Evolutionary conservation across 2,888 invertebrate genomes (phyloP).

Genomic region (Stenotaenia linearis): DNA sequence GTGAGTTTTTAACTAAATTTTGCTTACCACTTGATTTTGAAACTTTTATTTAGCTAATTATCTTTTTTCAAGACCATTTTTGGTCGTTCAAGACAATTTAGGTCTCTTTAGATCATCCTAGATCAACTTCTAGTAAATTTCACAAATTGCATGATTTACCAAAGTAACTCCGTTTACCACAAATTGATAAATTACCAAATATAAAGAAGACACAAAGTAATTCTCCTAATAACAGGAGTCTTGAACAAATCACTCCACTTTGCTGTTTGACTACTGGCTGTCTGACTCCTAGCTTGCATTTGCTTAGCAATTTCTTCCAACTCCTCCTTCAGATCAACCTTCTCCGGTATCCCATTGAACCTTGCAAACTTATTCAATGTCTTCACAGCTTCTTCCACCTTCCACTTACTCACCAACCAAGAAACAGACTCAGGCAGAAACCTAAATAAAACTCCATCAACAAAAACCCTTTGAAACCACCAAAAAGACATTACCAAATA

Average conservation of each 20-base stretch:
- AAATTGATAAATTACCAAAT: neutral
- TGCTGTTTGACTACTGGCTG: neutral
- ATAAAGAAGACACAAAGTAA: slow-evolving; percentile 2
- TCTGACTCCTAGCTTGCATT: neutral
- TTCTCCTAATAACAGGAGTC: neutral
- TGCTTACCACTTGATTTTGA: too few relatives aligned
- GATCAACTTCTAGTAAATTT: too few relatives aligned
- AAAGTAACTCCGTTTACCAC: too few relatives aligned
- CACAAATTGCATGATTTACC: too few relatives aligned
- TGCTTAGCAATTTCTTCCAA: neutral
- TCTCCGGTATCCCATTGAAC: neutral
- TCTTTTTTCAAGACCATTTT: too few relatives aligned
- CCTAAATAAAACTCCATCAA: slow-evolving; percentile 34
- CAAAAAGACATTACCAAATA: neutral
- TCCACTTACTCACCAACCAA: slow-evolving; percentile 39
- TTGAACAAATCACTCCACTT: neutral
- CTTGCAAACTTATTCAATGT: slow-evolving; percentile 36
- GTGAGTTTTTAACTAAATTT: too few relatives aligned
- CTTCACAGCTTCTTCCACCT: slow-evolving; percentile 36
- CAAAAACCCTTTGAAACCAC: neutral
- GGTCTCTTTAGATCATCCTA: too few relatives aligned
- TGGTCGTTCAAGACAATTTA: too few relatives aligned
- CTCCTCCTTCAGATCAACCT: neutral
- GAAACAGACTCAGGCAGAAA: slow-evolving; percentile 39
- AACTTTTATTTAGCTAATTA: too few relatives aligned